Evolutionary conservation across 2,888 invertebrate species (phyloP).

Genomic region (Sinodicranocentrus sp.): DNA sequence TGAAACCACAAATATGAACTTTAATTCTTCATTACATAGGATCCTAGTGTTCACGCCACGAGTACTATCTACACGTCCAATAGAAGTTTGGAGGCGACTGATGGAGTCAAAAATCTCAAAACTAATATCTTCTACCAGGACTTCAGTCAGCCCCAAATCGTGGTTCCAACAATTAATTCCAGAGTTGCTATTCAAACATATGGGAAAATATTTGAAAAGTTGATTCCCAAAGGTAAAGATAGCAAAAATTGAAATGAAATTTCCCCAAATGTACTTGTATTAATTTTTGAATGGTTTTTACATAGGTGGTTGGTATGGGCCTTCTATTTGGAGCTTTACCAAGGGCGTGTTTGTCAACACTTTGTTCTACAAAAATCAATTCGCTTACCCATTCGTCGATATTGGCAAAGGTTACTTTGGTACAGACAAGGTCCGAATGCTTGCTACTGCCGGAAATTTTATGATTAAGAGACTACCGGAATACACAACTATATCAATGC

Average conservation of each 20-base stretch:
- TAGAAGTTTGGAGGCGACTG: constrained; percentile 50
- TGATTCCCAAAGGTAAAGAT: constrained; percentile 70
- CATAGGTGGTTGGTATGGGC: constrained; percentile 75
- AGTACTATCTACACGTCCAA: constrained; percentile 71
- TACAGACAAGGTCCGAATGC: constrained; percentile 68
- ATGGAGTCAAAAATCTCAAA: constrained; percentile 59
- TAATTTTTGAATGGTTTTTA: too few relatives aligned
- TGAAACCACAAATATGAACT: too few relatives aligned
- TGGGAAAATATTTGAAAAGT: constrained; percentile 70
- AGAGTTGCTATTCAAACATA: constrained; percentile 71
- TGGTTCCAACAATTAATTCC: constrained; percentile 70
- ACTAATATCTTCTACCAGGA: constrained; percentile 71
- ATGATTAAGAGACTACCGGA: constrained; percentile 63
- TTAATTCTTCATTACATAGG: constrained; percentile 51
- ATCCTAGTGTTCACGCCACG: constrained; percentile 64
- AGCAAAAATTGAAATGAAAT: constrained; percentile 16
- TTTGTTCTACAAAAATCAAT: constrained; percentile 69
- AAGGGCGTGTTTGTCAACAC: constrained; percentile 73
- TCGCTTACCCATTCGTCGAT: constrained; percentile 66
- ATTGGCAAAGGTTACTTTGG: constrained; percentile 68
- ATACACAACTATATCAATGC: constrained; percentile 69
- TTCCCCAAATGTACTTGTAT: neutral
- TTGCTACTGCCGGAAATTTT: constrained; percentile 72
- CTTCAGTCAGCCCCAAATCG: constrained; percentile 70
- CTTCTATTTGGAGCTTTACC: constrained; percentile 72